Percentiles rank a stretch among this genome's conserved stretches.
Evolutionary conservation across 2,888 invertebrate species (phyloP).

Genomic region (Mellilla xanthometata): DNA sequence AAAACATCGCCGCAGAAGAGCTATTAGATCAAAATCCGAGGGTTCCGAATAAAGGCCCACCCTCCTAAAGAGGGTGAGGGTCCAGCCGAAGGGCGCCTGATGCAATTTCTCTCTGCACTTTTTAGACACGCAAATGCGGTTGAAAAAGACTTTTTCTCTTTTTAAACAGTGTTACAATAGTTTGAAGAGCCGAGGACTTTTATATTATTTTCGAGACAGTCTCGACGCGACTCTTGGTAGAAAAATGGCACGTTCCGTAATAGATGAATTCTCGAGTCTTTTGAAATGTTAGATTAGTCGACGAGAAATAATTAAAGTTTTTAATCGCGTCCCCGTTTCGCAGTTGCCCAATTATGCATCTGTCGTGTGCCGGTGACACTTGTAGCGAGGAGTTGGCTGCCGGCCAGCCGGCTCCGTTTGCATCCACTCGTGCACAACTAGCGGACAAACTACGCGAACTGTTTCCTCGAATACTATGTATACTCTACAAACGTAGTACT

Average conservation of each 20-base stretch:
- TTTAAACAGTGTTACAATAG: conserved; percentile 31
- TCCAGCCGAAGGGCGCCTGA: conserved; percentile 39
- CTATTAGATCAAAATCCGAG: conserved; percentile 37
- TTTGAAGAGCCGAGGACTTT: not conserved
- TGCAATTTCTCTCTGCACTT: conserved; percentile 63
- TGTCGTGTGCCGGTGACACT: conserved; percentile 62
- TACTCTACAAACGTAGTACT: too few relatives aligned
- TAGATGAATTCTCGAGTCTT: conserved; percentile 24
- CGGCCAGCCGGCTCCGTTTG: conserved; percentile 48
- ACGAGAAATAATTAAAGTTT: conserved; percentile 47
- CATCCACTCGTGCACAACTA: conserved; percentile 39
- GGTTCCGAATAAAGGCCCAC: conserved; percentile 60
- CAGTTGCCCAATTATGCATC: conserved; percentile 63
- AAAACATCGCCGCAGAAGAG: conserved; percentile 54
- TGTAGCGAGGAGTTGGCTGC: conserved; percentile 69
- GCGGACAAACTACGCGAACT: conserved; percentile 4
- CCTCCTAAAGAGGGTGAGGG: conserved; percentile 44
- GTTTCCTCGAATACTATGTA: conserved; percentile 22
- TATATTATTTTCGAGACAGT: not conserved
- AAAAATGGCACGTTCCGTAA: conserved; percentile 24
- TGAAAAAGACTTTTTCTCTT: conserved; percentile 43
- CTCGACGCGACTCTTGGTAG: too few relatives aligned
- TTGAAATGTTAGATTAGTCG: conserved; percentile 28
- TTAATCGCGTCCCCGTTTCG: conserved; percentile 54
- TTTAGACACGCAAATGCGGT: conserved; percentile 47